Evolutionary conservation across 1,140 invertebrate species (phyloP).

Genomic region (Drusus annulatus): DNA sequence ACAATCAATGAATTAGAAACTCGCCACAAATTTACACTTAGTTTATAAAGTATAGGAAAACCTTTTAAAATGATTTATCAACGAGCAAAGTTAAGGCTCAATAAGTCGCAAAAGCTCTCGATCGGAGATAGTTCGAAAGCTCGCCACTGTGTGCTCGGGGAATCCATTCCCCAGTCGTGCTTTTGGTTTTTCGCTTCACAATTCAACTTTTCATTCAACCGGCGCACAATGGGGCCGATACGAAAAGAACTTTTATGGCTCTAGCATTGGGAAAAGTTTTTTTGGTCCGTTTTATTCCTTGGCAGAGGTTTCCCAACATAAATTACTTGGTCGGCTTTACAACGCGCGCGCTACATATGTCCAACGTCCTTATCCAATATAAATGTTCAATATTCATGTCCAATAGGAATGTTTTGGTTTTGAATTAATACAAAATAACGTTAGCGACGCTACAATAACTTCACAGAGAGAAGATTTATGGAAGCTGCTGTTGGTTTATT

Average conservation of each 20-base stretch:
- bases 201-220: slow-evolving; percentile 25
- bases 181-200: slow-evolving; percentile 17
- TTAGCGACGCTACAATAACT: background rate
- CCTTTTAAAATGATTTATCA: too few species aligned
- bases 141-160: background rate
- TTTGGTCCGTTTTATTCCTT: slow-evolving; percentile 12
- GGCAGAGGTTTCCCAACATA: slow-evolving; percentile 21
- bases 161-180: background rate
- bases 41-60: too few species aligned
- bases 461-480: too few species aligned
- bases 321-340: slow-evolving; percentile 17
- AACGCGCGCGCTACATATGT: background rate
- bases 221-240: slow-evolving; percentile 12
- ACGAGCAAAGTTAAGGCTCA: background rate
- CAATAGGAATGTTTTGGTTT: background rate
- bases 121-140: background rate
- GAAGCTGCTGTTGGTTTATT: too few species aligned
- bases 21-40: too few species aligned
- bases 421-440: background rate
- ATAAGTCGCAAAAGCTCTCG: background rate
- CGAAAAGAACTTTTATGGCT: slow-evolving; percentile 20
- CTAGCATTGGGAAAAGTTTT: slow-evolving; percentile 31
- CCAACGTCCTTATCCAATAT: too few species aligned
- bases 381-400: too few species aligned
- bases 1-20: too few species aligned